Percentiles rank a stretch among this genome's conserved stretches.
phyloP scores from a whole-genome alignment of 2,113 vertebrate species.

The Pseudonaja textilis region DNA sequence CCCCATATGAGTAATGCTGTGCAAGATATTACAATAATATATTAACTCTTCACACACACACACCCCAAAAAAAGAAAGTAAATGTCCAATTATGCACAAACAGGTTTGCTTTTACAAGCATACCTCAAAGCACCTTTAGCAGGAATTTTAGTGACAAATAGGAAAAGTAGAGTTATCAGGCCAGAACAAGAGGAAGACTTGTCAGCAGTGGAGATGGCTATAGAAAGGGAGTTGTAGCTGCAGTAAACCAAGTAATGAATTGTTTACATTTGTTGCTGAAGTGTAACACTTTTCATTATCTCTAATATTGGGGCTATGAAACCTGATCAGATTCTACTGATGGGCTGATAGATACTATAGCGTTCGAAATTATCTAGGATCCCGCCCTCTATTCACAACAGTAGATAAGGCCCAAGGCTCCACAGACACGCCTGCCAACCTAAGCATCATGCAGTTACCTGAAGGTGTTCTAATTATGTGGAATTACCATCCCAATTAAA shows the following conservation, averaged over 20 bases:
- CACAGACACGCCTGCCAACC: neutral
- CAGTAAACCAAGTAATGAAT: neutral
- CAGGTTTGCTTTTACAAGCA: too few relatives aligned
- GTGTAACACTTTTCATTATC: neutral
- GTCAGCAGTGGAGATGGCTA: neutral
- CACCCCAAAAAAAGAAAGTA: neutral
- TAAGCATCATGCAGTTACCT: neutral
- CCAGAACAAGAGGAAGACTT: neutral
- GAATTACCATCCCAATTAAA: constrained; percentile 46
- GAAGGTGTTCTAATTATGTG: constrained; percentile 34
- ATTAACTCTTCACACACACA: neutral
- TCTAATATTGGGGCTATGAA: neutral
- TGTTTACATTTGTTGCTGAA: neutral
- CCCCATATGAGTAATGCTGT: neutral
- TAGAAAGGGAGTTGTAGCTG: neutral
- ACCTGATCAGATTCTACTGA: rapidly evolving
- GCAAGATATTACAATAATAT: neutral
- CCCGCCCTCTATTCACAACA: neutral
- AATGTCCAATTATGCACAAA: neutral
- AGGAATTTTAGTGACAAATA: neutral
- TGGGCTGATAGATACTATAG: neutral
- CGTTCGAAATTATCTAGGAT: neutral
- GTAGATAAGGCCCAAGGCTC: neutral
- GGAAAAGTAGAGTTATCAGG: neutral
- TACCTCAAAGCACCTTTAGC: neutral